These are phyloP conservation scores for Temnopleurus reevesii DNA, from an alignment of 53 echinoderm and acorn worm species.

Conservation along the genomic window DNA sequence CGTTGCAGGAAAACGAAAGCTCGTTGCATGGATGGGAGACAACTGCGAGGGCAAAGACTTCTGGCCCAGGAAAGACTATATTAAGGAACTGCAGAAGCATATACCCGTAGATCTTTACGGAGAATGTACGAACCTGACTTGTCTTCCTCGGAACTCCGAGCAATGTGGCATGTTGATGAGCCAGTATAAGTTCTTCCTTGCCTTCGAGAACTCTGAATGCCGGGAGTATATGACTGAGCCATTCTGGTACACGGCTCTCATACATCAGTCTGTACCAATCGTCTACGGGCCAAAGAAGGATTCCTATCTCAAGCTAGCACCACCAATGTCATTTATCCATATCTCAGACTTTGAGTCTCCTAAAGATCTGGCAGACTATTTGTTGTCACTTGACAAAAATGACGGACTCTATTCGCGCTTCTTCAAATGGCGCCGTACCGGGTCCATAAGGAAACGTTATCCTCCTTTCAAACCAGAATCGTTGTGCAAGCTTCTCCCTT, in stretches of 20 bases:
- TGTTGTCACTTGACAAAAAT: constrained; percentile 64
- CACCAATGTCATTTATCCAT: constrained; percentile 82
- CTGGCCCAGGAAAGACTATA: constrained; percentile 84
- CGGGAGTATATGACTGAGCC: constrained; percentile 81
- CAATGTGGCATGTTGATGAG: constrained; percentile 74
- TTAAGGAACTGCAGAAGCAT: constrained; percentile 65
- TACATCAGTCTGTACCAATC: constrained; percentile 75
- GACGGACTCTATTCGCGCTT: constrained; percentile 66
- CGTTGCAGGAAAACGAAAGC: constrained; percentile 54
- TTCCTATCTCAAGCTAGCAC: constrained; percentile 70
- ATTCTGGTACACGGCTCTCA: constrained; percentile 79
- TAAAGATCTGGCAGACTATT: constrained; percentile 69
- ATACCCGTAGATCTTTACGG: constrained; percentile 79
- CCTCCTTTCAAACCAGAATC: constrained; percentile 64
- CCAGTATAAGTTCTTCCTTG: constrained; percentile 86
- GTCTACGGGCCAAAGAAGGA: constrained; percentile 81
- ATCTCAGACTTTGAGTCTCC: constrained; percentile 77
- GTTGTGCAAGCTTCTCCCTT: constrained; percentile 73
- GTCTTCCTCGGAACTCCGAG: constrained; percentile 76
- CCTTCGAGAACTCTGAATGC: constrained; percentile 86
- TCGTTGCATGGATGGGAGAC: constrained; percentile 92
- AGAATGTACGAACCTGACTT: constrained; percentile 83
- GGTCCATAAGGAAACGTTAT: constrained; percentile 61
- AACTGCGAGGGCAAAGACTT: constrained; percentile 80
- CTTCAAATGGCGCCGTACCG: constrained; percentile 78